These are phyloP conservation scores for Luehdorfia chinensis DNA, from an alignment of 1,140 invertebrate species.

Conservation along the genomic window DNA sequence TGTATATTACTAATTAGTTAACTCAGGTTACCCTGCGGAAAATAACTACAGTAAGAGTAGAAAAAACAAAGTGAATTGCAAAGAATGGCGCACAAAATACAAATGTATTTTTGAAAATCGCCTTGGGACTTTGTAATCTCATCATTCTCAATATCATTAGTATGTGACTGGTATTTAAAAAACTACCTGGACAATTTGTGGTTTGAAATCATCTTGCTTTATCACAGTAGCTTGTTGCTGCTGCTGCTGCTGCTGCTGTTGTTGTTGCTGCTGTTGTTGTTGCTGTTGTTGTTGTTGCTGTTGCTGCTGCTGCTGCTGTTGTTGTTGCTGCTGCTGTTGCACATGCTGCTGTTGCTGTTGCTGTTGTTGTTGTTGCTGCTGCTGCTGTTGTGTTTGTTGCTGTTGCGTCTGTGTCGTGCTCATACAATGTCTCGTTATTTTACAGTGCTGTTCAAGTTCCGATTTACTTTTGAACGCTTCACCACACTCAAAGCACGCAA, in stretches of 20 bases:
- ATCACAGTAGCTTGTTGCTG: constrained; percentile 65
- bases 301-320: constrained; percentile 55
- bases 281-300: constrained; percentile 45
- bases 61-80: too few species aligned
- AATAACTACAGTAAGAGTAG: too few species aligned
- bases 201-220: constrained; percentile 71
- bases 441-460: constrained; percentile 83
- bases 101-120: too few species aligned
- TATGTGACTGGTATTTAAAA: not conserved
- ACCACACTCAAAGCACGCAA: constrained; percentile 85
- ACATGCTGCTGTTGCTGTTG: constrained; percentile 47
- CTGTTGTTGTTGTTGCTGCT: constrained; percentile 35
- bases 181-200: constrained; percentile 69
- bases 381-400: constrained; percentile 37
- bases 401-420: constrained; percentile 31
- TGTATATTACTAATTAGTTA: not conserved
- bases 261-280: constrained; percentile 55
- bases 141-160: too few species aligned
- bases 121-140: too few species aligned
- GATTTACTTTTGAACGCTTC: constrained; percentile 85
- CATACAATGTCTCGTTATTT: constrained; percentile 78
- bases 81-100: too few species aligned
- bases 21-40: too few species aligned
- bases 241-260: constrained; percentile 55
- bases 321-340: constrained; percentile 56